phyloP scores from a whole-genome alignment of 2,888 invertebrate genomes.

The Ecliptopera silaceata region DNA sequence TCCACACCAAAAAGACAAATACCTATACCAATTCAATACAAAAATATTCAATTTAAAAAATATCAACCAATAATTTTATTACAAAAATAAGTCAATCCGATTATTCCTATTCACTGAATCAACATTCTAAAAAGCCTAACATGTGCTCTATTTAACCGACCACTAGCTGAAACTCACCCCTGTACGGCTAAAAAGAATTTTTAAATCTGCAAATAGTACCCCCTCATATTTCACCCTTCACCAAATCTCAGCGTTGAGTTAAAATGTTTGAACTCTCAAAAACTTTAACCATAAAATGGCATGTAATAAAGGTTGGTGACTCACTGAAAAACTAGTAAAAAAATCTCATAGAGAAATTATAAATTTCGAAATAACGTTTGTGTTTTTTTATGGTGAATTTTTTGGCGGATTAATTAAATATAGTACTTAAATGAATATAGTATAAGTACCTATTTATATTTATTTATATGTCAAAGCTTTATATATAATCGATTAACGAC shows the following conservation, averaged over 20 bases:
- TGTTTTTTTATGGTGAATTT: no score
- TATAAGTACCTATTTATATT: no score
- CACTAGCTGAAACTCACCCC: conserved; percentile 50
- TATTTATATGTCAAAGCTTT: no score
- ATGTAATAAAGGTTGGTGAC: conserved; percentile 40
- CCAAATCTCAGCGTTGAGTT: conserved; percentile 50
- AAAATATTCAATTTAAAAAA: background rate
- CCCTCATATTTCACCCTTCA: conserved; percentile 75
- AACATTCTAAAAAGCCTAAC: conserved; percentile 38
- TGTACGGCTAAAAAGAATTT: conserved; percentile 56
- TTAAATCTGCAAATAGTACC: conserved; percentile 71
- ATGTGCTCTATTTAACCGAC: conserved; percentile 55
- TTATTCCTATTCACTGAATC: conserved; percentile 21
- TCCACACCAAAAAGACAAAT: no score
- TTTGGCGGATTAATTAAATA: no score
- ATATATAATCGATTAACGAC: no score
- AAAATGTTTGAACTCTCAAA: conserved; percentile 64
- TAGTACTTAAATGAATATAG: no score
- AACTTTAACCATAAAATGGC: conserved; percentile 56
- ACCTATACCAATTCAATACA: no score
- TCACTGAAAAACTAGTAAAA: conserved; percentile 30
- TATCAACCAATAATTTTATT: conserved; percentile 7
- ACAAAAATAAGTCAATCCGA: conserved; percentile 20
- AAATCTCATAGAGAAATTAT: background rate
- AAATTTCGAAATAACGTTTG: background rate